These are phyloP conservation scores for Monopis laevigella DNA, from an alignment of 2,888 invertebrate genomes.

Conservation along the genomic window DNA sequence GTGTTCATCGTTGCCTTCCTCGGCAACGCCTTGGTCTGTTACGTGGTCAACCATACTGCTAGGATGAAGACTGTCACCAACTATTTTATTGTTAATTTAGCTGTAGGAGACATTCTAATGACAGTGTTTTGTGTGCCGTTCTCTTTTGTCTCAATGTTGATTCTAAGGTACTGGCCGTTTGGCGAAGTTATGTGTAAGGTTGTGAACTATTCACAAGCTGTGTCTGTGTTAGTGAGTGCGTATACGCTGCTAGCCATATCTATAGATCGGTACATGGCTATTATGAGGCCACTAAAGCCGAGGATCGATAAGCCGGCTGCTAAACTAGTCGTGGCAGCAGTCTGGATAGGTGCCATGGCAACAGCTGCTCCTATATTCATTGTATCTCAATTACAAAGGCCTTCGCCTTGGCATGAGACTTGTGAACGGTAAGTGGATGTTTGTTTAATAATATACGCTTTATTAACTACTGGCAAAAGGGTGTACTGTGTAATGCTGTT, in stretches of 20 bases:
- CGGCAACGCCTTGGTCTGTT: slow-evolving; percentile 85
- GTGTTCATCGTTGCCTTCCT: slow-evolving; percentile 78
- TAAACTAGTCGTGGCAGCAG: slow-evolving; percentile 66
- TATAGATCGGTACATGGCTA: slow-evolving; percentile 82
- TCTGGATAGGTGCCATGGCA: slow-evolving; percentile 74
- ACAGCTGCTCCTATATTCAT: slow-evolving; percentile 79
- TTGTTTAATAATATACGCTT: too few relatives aligned
- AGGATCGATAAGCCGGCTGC: slow-evolving; percentile 72
- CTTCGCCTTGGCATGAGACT: slow-evolving; percentile 57
- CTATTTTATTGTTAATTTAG: slow-evolving; percentile 89
- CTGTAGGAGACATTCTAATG: slow-evolving; percentile 90
- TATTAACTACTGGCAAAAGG: too few relatives aligned
- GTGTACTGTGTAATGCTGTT: too few relatives aligned
- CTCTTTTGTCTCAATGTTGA: slow-evolving; percentile 81
- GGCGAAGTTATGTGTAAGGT: slow-evolving; percentile 82
- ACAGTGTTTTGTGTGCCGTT: slow-evolving; percentile 92
- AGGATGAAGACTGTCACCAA: slow-evolving; percentile 94
- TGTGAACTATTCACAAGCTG: slow-evolving; percentile 84
- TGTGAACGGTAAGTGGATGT: slow-evolving; percentile 68
- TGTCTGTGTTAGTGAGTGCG: slow-evolving; percentile 85
- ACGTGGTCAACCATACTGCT: slow-evolving; percentile 84
- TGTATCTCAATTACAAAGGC: slow-evolving; percentile 69
- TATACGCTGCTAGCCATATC: slow-evolving; percentile 88
- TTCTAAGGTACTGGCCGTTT: slow-evolving; percentile 90
- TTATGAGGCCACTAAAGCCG: slow-evolving; percentile 81